Evolutionary conservation across 2,888 invertebrate genomes (phyloP), one percentile per base, ranked within the genome.

Genomic region (Nebria brevicollis): DNA sequence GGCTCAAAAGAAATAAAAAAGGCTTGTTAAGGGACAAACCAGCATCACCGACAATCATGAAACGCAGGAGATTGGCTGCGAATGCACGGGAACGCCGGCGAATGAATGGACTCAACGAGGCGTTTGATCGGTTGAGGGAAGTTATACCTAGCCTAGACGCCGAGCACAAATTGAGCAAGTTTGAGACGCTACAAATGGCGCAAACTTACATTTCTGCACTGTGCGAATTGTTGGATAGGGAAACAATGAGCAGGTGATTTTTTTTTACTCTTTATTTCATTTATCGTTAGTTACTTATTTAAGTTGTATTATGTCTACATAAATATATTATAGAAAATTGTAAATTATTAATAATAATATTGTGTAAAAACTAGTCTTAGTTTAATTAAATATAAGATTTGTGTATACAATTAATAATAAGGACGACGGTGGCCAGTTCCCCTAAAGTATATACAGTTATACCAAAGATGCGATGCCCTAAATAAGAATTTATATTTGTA

Each of bases 181-280:
- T 92, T 86, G 95, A 95, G 87, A 95, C 95, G 0, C 88, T 95
- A 42, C 95, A 95, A 89, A 94, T 95, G 94, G 95, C 95, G 0
- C 94, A 95, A 86, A 94, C 93, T 6, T 95, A 95, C 86, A 95
- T 95, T 79, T 88, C 91, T 6, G 94, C 94, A 0, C 88, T 95
- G 13, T 91, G 92, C 86, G 94, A 94, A 86, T 89, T 94, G 66
- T 89, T 94, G 76, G 91, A 92, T 82, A 88, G 89, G 70, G 88
- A 83, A 73, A 81, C 77, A 72, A 73, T 77, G 77, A 83, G 84
- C 43, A 85, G 86, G 83, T 86, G 66, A 20, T 20, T 20, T 20
- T 20, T 20, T 20, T 20, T 20, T n/a, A n/a, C n/a, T n/a, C n/a
- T 20, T 20, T 20, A 20, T 20, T 20, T 20, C 20, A 20, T 20